Evolutionary conservation across 2,113 vertebrate species (phyloP).

Genomic region (Phaetusa simplex): DNA sequence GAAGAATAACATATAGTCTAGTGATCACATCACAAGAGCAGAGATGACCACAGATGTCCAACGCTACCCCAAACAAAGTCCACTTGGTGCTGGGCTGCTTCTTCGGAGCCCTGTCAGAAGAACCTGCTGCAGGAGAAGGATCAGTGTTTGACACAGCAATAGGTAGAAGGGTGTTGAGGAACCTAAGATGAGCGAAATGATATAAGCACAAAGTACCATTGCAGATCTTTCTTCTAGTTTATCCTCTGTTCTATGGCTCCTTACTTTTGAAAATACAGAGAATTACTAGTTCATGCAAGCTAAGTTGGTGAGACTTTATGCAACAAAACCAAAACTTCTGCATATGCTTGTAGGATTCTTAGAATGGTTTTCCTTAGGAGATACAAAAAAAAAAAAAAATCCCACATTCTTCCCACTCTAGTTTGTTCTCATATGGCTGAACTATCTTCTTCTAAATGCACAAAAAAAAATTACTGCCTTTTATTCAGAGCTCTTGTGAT

Average conservation of each 20-base stretch:
- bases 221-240: neutral
- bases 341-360: neutral
- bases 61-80: neutral
- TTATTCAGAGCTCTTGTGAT: neutral
- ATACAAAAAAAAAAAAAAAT: neutral
- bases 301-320: neutral
- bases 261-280: neutral
- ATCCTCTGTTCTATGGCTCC: neutral
- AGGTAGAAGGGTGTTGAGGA: neutral
- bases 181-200: neutral
- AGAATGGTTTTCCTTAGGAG: neutral
- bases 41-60: neutral
- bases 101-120: neutral
- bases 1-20: neutral
- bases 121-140: neutral
- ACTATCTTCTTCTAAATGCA: neutral
- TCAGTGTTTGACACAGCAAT: neutral
- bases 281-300: neutral
- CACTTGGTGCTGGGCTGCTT: neutral
- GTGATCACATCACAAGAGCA: neutral
- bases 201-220: neutral
- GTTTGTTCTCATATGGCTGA: neutral
- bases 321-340: neutral
- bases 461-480: neutral
- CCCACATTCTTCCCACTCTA: neutral